Evolutionary conservation across 1,140 invertebrate genomes (phyloP), one percentile per base, ranked within the genome.

Genomic region (Magallana ariakensis): DNA sequence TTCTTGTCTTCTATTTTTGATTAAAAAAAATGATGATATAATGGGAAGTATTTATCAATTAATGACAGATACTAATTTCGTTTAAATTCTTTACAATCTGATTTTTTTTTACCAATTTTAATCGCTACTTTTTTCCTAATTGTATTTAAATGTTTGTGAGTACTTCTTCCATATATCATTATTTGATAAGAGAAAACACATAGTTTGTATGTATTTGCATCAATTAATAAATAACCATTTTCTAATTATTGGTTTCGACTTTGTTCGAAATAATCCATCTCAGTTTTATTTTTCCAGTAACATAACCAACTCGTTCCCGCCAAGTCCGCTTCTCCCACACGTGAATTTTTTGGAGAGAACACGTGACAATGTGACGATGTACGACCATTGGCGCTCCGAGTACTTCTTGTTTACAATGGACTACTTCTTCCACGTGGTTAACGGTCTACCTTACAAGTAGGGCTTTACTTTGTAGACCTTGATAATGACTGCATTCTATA

Each of bases 371-470:
- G 86, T 91, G n/a, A 91, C 90, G 6, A 87, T 85, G 26, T 91
- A 88, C 62, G 85, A 91, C 57, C 90, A 91, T 60, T 91, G 90
- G 90, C 85, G 89, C 46, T 53, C 90, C 0, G 90, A 91, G 54
- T 91, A 89, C 70, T 91, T 91, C 57, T 85, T 91, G 11, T 91
- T 90, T 84, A 91, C 90, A 2, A 13, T 90, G 26, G 90, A 91
- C 83, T 91, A 91, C 55, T 87, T 83, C 58, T 91, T 91, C 53
- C 90, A 91, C 55, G 66, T 80, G 13, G 46, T 66, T 5, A 88
- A 89, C 83, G 90, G 89, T 22, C 80, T 91, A 8, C 90, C 90
- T 13, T 91, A 91, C 56, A 91, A 91, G 90, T 90, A 87, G 85
- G 88, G 85, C 9, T 62, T 33, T 33, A 4, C 4, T 1, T 1